Evolutionary conservation across 2,113 vertebrate genomes (phyloP).

Genomic region (Sminthopsis crassicaudata): DNA sequence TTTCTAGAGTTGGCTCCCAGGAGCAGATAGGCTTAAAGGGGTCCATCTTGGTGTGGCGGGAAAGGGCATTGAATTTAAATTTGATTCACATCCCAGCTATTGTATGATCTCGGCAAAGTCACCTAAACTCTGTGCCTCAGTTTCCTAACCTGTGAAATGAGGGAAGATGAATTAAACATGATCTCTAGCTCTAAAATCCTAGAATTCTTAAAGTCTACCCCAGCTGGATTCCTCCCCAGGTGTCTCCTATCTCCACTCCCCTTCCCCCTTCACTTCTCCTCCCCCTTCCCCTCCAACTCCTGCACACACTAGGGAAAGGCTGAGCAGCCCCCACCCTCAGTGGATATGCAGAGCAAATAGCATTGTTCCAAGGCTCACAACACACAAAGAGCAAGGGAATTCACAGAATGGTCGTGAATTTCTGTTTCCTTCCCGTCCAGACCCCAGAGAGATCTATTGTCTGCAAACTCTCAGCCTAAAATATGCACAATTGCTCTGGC

Average conservation of each 20-base stretch:
- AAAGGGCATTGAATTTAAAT: neutral
- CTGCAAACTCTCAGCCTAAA: constrained; percentile 76
- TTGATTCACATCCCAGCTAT: neutral
- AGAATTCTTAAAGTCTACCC: neutral
- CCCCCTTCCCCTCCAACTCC: neutral
- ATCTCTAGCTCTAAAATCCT: neutral
- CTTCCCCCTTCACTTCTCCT: neutral
- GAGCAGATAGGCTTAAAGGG: neutral
- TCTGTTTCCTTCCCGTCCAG: constrained; percentile 79
- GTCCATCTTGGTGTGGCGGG: neutral
- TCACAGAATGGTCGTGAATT: constrained; percentile 77
- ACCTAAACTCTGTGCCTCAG: neutral
- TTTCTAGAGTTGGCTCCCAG: neutral
- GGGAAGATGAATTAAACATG: neutral
- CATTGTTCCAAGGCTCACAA: constrained; percentile 77
- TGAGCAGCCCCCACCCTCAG: constrained; percentile 31
- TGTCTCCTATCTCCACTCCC: neutral
- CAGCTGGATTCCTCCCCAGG: neutral
- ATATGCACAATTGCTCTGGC: constrained; percentile 67
- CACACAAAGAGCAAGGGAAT: constrained; percentile 76
- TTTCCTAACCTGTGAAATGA: neutral
- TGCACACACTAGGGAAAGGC: neutral
- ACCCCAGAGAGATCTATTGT: constrained; percentile 78
- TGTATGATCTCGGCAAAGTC: neutral
- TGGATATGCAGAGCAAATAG: constrained; percentile 68